These are phyloP conservation scores for Drosophila subquinaria DNA, from an alignment of 2,888 invertebrate species.

Conservation along the genomic window DNA sequence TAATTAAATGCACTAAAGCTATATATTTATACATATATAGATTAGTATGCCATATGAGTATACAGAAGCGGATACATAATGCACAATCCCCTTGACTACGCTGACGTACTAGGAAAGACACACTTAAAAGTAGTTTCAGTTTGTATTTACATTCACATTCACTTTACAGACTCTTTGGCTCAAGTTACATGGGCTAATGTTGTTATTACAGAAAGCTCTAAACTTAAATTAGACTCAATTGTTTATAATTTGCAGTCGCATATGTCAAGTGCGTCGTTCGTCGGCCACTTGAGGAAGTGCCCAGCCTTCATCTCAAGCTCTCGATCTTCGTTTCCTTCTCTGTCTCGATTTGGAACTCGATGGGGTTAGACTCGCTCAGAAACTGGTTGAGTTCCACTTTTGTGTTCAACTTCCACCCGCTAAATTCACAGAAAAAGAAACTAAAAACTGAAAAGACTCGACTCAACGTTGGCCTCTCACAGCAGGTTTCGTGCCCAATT, in stretches of 20 bases:
- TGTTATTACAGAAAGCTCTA: constrained; percentile 51
- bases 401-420: constrained; percentile 64
- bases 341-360: constrained; percentile 29
- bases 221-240: constrained; percentile 82
- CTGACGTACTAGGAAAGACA: constrained; percentile 37
- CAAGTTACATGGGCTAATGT: constrained; percentile 67
- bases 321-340: constrained; percentile 12
- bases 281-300: constrained; percentile 68
- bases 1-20: constrained; percentile 70
- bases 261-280: constrained; percentile 62
- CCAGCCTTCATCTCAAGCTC: constrained; percentile 41
- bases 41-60: constrained; percentile 7
- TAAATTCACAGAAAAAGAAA: constrained; percentile 43
- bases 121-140: constrained; percentile 22
- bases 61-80: constrained; percentile 20
- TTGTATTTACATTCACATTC: constrained; percentile 44
- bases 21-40: constrained; percentile 8
- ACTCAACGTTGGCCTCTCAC: constrained; percentile 30
- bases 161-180: constrained; percentile 32
- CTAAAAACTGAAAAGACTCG: constrained; percentile 14
- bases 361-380: constrained; percentile 30
- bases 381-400: constrained; percentile 24
- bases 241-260: constrained; percentile 68
- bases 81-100: constrained; percentile 19
- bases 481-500: constrained; percentile 75